phyloP scores from a whole-genome alignment of 1,140 invertebrate genomes.

The Lepidurus packardi region DNA sequence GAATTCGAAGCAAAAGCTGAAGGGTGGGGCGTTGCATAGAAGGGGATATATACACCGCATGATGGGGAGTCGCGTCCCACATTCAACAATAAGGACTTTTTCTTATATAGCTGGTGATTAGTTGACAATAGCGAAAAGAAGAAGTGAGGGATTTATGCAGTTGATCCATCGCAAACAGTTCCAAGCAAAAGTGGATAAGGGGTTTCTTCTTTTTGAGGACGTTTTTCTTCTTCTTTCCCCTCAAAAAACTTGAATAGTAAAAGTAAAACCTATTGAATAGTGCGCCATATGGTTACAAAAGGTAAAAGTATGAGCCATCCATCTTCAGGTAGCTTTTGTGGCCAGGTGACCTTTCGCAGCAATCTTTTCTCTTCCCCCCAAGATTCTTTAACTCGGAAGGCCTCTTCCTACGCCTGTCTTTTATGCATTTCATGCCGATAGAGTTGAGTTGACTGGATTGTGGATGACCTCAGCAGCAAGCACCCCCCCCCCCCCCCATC shows the following conservation, averaged over 20 bases:
- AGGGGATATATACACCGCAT: neutral
- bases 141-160: neutral
- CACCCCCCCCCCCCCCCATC: too few relatives aligned
- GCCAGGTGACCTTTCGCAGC: neutral
- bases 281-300: conserved; percentile 13
- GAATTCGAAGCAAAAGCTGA: neutral
- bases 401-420: conserved; percentile 8
- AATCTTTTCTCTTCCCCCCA: neutral
- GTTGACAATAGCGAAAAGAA: neutral
- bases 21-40: neutral
- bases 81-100: neutral
- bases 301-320: conserved; percentile 4
- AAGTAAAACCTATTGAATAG: neutral
- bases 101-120: neutral
- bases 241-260: neutral
- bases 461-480: neutral
- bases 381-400: conserved; percentile 5
- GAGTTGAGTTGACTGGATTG: conserved; percentile 3
- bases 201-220: neutral
- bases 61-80: conserved; percentile 5
- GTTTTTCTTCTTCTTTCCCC: neutral
- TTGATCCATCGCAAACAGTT: conserved; percentile 16
- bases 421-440: neutral
- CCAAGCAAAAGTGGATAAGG: neutral
- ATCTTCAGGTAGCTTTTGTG: conserved; percentile 14